Conservation (phyloP, 1,140 invertebrate genomes). For the Ceratina japonica region DNA sequence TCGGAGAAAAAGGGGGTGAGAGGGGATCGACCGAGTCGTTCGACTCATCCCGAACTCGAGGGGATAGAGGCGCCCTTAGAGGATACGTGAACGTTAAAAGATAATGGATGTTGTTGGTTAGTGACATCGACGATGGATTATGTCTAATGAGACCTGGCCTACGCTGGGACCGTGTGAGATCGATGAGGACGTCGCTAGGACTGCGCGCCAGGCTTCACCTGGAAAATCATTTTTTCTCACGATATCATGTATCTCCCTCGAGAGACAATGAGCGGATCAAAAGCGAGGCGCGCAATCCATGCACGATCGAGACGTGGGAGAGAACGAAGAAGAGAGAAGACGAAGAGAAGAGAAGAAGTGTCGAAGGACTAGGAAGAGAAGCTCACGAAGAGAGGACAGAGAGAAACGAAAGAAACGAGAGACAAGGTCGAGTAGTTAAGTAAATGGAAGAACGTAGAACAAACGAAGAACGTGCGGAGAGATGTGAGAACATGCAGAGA, state of each 20-base stretch:
- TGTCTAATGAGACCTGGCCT: constrained; percentile 1
- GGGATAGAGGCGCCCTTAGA: background rate
- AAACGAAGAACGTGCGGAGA: constrained; percentile 5
- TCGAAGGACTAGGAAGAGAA: background rate
- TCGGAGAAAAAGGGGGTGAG: constrained; percentile 10
- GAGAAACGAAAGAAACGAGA: background rate
- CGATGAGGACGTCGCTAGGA: background rate
- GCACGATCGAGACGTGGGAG: constrained; percentile 6
- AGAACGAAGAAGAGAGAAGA: background rate
- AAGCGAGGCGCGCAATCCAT: background rate
- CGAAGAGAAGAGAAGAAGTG: too few species aligned
- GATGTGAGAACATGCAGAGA: constrained; percentile 27
- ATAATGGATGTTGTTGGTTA: constrained; percentile 6
- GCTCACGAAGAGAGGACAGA: background rate
- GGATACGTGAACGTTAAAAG: background rate
- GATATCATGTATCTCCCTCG: background rate
- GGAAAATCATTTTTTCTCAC: too few species aligned
- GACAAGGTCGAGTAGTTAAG: background rate
- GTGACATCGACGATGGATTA: constrained; percentile 29
- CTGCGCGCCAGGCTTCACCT: too few species aligned
- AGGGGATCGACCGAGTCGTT: background rate
- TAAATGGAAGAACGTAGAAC: constrained; percentile 7
- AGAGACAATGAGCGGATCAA: background rate
- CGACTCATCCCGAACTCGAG: constrained; percentile 5
- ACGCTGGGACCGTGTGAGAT: background rate